A percentile compares a stretch with the other conserved stretches of the same genome.
Conservation (phyloP, 1,140 invertebrate species). For the Conus ventricosus region DNA sequence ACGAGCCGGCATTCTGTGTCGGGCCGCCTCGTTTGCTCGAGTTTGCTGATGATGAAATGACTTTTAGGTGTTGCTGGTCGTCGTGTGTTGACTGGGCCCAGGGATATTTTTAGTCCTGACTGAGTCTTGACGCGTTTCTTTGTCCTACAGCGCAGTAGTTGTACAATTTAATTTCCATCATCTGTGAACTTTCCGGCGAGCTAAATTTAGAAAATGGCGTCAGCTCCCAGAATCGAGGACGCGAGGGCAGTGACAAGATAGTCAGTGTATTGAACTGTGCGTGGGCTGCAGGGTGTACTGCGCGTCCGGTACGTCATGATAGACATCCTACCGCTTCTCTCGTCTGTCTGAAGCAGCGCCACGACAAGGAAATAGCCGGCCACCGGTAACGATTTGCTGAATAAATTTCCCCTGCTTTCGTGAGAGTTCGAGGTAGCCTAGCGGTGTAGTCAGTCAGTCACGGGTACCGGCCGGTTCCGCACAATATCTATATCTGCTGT, state of each 20-base stretch:
- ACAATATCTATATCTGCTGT: neutral
- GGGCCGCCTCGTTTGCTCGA: neutral
- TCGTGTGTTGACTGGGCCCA: neutral
- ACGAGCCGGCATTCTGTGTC: slow-evolving; percentile 32
- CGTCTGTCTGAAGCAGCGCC: neutral
- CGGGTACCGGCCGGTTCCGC: neutral
- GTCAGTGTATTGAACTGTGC: neutral
- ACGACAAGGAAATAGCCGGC: neutral
- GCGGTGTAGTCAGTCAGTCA: too few species aligned
- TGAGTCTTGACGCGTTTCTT: neutral
- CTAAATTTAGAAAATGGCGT: slow-evolving; percentile 7
- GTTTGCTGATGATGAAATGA: slow-evolving; percentile 30
- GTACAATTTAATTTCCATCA: neutral
- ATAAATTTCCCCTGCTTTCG: neutral
- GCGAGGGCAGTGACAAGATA: neutral
- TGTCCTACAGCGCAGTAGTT: neutral
- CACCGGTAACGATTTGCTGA: neutral
- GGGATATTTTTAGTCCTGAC: slow-evolving; percentile 3
- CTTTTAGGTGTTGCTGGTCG: neutral
- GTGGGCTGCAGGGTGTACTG: neutral
- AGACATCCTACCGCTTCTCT: neutral
- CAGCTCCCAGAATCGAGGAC: neutral
- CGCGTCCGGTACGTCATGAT: neutral
- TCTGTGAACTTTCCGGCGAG: neutral
- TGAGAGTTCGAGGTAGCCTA: too few species aligned